A percentile compares a stretch with the other conserved stretches of the same genome.
phyloP scores from a whole-genome alignment of 2,797 vertebrate species.

The Anguilla anguilla region DNA sequence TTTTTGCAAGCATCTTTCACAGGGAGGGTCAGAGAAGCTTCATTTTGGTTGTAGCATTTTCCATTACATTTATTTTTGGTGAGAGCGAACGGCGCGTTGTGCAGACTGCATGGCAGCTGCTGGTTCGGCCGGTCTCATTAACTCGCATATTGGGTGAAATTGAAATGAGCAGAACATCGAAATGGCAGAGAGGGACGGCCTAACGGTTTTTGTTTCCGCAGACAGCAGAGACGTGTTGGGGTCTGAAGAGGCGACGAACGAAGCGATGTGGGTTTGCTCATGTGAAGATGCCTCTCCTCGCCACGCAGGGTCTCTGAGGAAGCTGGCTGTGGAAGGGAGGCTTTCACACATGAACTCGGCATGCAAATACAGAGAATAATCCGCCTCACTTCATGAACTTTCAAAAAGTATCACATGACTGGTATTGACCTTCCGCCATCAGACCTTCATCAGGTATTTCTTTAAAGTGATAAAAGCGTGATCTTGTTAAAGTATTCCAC shows the following conservation, averaged over 20 bases:
- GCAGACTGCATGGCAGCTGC: neutral
- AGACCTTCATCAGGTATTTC: neutral
- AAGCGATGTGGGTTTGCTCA: neutral
- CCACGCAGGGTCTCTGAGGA: no score
- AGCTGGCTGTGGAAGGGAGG: no score
- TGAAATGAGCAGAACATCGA: constrained; percentile 20
- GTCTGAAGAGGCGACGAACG: neutral
- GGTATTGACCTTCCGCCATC: no score
- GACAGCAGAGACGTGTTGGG: constrained; percentile 2
- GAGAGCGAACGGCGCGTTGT: neutral
- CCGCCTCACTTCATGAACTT: no score
- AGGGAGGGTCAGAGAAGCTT: neutral
- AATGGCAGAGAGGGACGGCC: constrained; percentile 6
- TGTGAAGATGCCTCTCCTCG: neutral
- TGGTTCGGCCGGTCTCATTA: constrained; percentile 22
- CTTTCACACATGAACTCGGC: no score
- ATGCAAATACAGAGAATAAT: no score
- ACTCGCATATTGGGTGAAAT: constrained; percentile 9
- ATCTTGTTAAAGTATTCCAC: no score
- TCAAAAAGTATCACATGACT: no score
- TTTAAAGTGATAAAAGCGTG: neutral
- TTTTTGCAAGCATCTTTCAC: neutral
- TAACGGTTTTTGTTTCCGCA: constrained; percentile 16
- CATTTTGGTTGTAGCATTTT: constrained; percentile 14
- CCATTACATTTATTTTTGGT: constrained; percentile 11